phyloP scores from a whole-genome alignment of 2,888 invertebrate genomes.

The Sycophila texana region DNA sequence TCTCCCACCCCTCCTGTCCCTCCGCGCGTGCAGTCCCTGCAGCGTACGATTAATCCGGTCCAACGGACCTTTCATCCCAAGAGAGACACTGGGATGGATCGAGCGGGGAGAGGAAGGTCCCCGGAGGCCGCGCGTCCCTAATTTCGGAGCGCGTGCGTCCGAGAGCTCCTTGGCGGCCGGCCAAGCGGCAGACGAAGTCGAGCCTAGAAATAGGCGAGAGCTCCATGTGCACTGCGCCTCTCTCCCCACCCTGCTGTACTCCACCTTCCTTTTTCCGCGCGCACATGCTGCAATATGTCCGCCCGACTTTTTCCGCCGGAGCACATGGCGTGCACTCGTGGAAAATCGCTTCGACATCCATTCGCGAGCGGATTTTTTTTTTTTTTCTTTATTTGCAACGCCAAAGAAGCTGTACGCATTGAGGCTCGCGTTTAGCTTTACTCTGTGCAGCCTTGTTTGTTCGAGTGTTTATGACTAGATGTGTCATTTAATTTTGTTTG shows the following conservation, averaged over 20 bases:
- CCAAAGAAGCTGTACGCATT: background rate
- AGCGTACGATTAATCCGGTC: too few relatives aligned
- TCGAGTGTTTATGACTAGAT: too few relatives aligned
- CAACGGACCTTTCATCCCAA: too few relatives aligned
- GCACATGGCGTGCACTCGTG: background rate
- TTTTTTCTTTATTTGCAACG: background rate
- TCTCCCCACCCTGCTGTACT: background rate
- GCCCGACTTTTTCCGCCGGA: conserved; percentile 40
- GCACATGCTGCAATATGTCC: conserved; percentile 34
- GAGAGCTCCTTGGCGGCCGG: conserved; percentile 32
- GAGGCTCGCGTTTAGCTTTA: too few relatives aligned
- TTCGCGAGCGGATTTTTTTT: background rate
- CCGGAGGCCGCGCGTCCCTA: conserved; percentile 24
- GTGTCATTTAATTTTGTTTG: too few relatives aligned
- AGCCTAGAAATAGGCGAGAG: conserved; percentile 53
- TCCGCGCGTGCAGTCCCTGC: too few relatives aligned
- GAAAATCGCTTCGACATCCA: too few relatives aligned
- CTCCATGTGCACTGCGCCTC: background rate
- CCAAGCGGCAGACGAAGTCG: conserved; percentile 23
- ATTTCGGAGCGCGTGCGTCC: conserved; percentile 25
- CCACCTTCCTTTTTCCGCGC: conserved; percentile 3
- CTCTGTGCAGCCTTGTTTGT: too few relatives aligned
- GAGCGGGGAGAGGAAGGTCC: too few relatives aligned
- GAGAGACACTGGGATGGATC: too few relatives aligned
- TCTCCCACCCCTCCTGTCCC: too few relatives aligned